Evolutionary conservation across 35 echinoderm and acorn worm species (phyloP), one percentile per base, ranked within the genome.

Genomic region (Acanthaster planci): DNA sequence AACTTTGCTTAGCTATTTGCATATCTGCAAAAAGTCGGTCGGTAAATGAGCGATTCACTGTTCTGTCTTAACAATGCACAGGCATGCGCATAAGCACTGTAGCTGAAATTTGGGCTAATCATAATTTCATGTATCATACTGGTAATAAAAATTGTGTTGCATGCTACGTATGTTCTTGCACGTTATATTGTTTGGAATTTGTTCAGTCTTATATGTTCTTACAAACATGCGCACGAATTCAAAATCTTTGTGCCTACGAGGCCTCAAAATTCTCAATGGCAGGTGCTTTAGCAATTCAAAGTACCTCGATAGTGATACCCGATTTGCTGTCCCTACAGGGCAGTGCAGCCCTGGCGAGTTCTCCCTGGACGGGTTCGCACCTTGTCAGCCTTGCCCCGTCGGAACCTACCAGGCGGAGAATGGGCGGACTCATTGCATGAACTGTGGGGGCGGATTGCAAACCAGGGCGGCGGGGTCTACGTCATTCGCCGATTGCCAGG

Each of bases 341-440:
- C 96, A 91, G 80, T 99, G 96, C 52, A 81, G 51, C 8, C 92
- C 92, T 27, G 96, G 96, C 0, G 84, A 90, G 16, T 87, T 88
- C 44, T 99, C 96, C 18, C 77, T 80, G 16, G 89, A 93, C 84
- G 92, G 96, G 31, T 86, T 91, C 16, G 80, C 91, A 6, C 92
- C 96, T 0, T 99, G 96, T 84, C 82, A 79, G 5, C 78, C 82
- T 8, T 99, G 96, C 78, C 86, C 92, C 1, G 38, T 51, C 9
- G 96, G 96, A 32, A 90, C 86, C 0, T 99, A 91, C 77, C 96
- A 99, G 38, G 88, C 96, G 12, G 92, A 99, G 60, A 55, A 76
- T 51, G 96, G 96, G 7, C 80, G 89, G 30, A 91, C 96, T 23
- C 86, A 90, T 31, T 99, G 96, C 76, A 36, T 88, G 22, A 77